These are phyloP conservation scores for Priocnemis perturbator DNA, from an alignment of 2,888 invertebrate genomes.

Conservation along the genomic window DNA sequence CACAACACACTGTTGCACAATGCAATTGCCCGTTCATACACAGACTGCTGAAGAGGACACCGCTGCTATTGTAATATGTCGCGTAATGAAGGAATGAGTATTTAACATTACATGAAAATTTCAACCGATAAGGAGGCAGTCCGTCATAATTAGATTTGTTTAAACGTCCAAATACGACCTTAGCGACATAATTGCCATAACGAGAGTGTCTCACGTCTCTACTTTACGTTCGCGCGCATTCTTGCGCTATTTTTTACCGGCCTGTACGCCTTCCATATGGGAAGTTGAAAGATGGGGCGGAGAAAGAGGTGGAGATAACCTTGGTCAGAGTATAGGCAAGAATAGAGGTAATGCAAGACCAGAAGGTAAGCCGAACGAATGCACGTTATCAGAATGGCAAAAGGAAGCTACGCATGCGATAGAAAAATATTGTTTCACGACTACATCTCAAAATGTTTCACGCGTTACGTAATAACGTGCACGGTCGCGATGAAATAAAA, in stretches of 20 bases:
- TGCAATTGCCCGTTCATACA: too few relatives aligned
- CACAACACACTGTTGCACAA: too few relatives aligned
- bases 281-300: constrained; percentile 37
- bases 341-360: constrained; percentile 50
- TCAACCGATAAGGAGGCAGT: too few relatives aligned
- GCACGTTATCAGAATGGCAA: constrained; percentile 25
- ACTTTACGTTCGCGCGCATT: constrained; percentile 28
- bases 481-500: too few relatives aligned
- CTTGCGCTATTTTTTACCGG: constrained; percentile 37
- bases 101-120: too few relatives aligned
- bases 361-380: constrained; percentile 37
- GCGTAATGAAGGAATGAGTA: too few relatives aligned
- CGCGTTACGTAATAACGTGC: background rate
- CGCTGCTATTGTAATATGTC: too few relatives aligned
- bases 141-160: too few relatives aligned
- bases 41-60: too few relatives aligned
- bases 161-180: background rate
- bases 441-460: background rate
- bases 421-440: constrained; percentile 3
- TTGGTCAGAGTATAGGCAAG: constrained; percentile 51
- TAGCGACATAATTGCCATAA: background rate
- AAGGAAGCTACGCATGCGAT: constrained; percentile 20
- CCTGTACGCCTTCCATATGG: constrained; percentile 36
- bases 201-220: background rate
- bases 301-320: constrained; percentile 44